Base-by-base conservation (phyloP, 2,888 invertebrate species). In the Cheilosia vernalis region DNA sequence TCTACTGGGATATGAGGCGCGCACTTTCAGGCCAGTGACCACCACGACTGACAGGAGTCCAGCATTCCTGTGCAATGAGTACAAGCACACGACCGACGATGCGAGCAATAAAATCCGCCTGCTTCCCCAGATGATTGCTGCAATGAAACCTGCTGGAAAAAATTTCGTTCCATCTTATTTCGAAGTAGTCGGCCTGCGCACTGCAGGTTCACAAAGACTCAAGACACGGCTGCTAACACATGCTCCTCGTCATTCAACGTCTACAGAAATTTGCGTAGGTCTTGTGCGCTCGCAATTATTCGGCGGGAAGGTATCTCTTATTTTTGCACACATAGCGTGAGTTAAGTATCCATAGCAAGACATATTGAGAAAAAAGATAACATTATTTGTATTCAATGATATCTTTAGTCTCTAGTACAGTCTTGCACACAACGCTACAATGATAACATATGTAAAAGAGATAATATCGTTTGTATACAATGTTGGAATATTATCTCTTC, bases 221-320 rank as follows among this genome's bases (percentile, higher is more conserved):
- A 37, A 51, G 13, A 44, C 51, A 60, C 21, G 42, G 24, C 44
- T 24, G 61, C 64, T 44, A 60, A 78, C 58, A 44, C 19, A 76
- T 27, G 47, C 40, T 51, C 37, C 42, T 44, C 24, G 58, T 44
- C 47, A 27, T 56, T 64, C 9, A 33, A 33, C 21, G 21, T 37
- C 1, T 37, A 61, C 33, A 66, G 60, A 61, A 61, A 83, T 83
- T 79, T 83, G 83, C 83, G 83, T 83, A 79, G 83, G 83, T 42
- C 79, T 78, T 6, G 24, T 37, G 37, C 66, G 42, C 51, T 40
- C 63, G 58, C 30, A 70, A 70, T 60, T 76, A 56, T 61, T 61
- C 47, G 74, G 40, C 47, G 74, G 30, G 49, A 69, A 69, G 51
- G 44, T 51, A 58, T 58, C 47, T 67, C 21, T n/a, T 47, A 24